phyloP scores from a whole-genome alignment of 2,797 vertebrate species.

The Dendrocincla fuliginosa region DNA sequence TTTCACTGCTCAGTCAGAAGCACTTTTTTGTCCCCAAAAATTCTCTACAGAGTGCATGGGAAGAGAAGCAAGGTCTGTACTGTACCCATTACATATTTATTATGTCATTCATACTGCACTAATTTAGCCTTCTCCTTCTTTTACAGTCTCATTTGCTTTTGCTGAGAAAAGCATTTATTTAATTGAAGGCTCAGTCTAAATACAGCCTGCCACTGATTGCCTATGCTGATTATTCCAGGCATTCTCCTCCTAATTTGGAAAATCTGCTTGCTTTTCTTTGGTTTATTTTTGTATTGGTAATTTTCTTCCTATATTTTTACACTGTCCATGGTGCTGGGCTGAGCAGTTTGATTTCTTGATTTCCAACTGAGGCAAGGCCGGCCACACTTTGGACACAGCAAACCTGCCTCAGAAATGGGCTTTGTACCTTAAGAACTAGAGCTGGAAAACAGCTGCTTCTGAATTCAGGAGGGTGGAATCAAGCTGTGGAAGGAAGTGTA shows the following conservation, averaged over 20 bases:
- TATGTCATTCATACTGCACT: constrained; percentile 52
- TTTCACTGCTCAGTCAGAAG: neutral
- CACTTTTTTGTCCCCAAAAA: neutral
- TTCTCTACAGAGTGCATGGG: neutral
- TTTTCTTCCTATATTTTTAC: constrained; percentile 19
- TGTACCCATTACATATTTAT: constrained; percentile 63
- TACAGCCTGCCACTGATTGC: constrained; percentile 64
- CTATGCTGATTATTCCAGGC: constrained; percentile 59
- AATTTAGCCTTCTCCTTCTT: constrained; percentile 37
- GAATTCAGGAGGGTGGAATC: neutral
- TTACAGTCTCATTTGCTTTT: constrained; percentile 59
- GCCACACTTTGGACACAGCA: neutral
- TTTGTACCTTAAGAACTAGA: neutral
- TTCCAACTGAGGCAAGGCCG: neutral
- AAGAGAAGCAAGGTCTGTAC: constrained; percentile 14
- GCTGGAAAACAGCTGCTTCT: neutral
- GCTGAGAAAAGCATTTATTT: constrained; percentile 69
- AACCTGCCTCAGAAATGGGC: neutral
- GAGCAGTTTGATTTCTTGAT: constrained; percentile 10
- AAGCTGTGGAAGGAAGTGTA: neutral
- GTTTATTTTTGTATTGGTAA: constrained; percentile 45
- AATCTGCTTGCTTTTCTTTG: constrained; percentile 55
- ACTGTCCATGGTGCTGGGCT: neutral
- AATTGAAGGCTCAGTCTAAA: constrained; percentile 63
- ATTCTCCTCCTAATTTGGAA: constrained; percentile 58